Percentiles rank a stretch among this genome's conserved stretches.
Conservation (phyloP, 2,888 invertebrate genomes). For the Acronicta psi region DNA sequence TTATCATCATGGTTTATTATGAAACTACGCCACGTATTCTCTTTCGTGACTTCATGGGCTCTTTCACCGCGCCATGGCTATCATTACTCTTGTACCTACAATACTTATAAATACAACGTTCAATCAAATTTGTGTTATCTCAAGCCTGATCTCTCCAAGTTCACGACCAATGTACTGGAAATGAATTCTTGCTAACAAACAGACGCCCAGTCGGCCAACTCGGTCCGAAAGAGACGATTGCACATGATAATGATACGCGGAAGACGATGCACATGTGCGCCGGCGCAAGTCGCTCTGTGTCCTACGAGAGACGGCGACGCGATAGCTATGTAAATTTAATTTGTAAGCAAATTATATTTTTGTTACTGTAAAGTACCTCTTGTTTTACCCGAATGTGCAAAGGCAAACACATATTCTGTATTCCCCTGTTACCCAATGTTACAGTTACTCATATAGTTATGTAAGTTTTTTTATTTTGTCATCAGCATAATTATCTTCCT, state of each 20-base stretch:
- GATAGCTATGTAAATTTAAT: conserved; percentile 10
- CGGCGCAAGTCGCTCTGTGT: conserved; percentile 10
- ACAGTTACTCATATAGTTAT: too few species aligned
- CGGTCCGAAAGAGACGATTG: conserved; percentile 50
- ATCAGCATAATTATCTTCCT: too few species aligned
- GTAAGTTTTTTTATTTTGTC: too few species aligned
- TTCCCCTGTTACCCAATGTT: too few species aligned
- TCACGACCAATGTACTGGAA: conserved; percentile 45
- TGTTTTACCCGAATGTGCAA: too few species aligned
- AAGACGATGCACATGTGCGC: conserved; percentile 56
- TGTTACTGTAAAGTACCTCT: too few species aligned
- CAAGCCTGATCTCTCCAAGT: conserved; percentile 24
- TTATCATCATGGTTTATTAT: too few species aligned
- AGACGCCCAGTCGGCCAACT: conserved; percentile 31
- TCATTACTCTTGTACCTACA: too few species aligned
- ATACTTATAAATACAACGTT: conserved; percentile 3
- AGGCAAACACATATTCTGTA: too few species aligned
- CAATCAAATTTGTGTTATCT: conserved; percentile 4
- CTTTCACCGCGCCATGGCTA: too few species aligned
- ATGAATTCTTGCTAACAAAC: conserved; percentile 25
- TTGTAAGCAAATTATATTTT: background rate
- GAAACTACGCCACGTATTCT: too few species aligned
- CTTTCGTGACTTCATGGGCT: too few species aligned
- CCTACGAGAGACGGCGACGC: conserved; percentile 11
- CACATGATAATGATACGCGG: conserved; percentile 62